These are phyloP conservation scores for Pachymerium ferrugineum DNA, from an alignment of 2,888 invertebrate species.

Conservation along the genomic window DNA sequence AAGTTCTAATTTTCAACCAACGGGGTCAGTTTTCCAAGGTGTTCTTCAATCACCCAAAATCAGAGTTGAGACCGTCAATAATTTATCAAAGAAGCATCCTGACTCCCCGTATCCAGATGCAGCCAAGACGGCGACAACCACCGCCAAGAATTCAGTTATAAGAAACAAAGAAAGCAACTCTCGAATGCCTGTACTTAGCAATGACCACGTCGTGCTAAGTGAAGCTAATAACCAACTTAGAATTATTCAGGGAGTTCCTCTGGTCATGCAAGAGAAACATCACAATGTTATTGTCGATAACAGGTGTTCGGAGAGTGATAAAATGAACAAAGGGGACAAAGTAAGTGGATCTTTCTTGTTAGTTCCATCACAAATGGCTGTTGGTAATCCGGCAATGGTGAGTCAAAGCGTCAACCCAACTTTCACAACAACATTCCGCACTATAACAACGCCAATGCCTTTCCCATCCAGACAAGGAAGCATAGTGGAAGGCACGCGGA, in stretches of 20 bases:
- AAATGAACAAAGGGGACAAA: background rate
- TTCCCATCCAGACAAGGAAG: conserved; percentile 43
- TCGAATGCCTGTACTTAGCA: background rate
- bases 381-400: background rate
- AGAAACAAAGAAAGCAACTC: background rate
- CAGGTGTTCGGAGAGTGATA: background rate
- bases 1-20: conserved; percentile 71
- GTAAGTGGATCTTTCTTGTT: background rate
- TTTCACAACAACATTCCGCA: conserved; percentile 41
- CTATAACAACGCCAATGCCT: conserved; percentile 43
- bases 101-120: background rate
- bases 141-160: background rate
- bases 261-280: conserved; percentile 36
- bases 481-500: background rate
- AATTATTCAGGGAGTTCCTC: conserved; percentile 43
- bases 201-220: background rate
- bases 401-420: conserved; percentile 23
- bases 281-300: conserved; percentile 36
- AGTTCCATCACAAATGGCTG: background rate
- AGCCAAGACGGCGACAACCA: background rate
- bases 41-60: conserved; percentile 61
- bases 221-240: conserved; percentile 38
- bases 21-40: conserved; percentile 80
- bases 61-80: background rate
- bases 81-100: background rate